A percentile compares a stretch with the other conserved stretches of the same genome.
phyloP scores from a whole-genome alignment of 2,113 vertebrate species.

The Gnathonemus echidnorhynchus region DNA sequence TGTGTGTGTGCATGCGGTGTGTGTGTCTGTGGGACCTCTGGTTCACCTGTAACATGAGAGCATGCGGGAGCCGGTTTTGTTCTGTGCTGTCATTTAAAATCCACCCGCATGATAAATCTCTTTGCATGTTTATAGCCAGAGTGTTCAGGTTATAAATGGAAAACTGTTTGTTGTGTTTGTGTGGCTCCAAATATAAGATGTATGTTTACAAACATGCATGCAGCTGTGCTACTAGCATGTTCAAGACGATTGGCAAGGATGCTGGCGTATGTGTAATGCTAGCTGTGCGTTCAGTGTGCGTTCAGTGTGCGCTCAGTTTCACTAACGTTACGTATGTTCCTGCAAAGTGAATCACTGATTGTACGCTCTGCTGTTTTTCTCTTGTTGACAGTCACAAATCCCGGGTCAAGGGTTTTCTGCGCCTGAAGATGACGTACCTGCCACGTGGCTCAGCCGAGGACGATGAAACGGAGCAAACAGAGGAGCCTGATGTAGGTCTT shows the following conservation, averaged over 20 bases:
- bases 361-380: neutral
- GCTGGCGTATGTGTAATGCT: too few relatives aligned
- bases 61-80: neutral
- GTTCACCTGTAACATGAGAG: neutral
- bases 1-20: too few relatives aligned
- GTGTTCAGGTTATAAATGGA: neutral
- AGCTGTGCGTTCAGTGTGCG: neutral
- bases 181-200: neutral
- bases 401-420: slow-evolving; percentile 89
- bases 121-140: neutral
- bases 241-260: neutral
- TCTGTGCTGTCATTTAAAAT: neutral
- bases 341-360: neutral
- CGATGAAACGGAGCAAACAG: slow-evolving; percentile 70
- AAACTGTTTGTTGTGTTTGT: neutral
- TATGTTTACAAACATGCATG: neutral
- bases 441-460: slow-evolving; percentile 79
- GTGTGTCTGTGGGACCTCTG: neutral
- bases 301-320: neutral
- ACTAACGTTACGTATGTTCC: neutral
- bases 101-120: neutral
- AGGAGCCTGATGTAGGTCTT: slow-evolving; percentile 76
- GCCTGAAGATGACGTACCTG: slow-evolving; percentile 94
- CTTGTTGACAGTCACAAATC: slow-evolving; percentile 45
- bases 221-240: neutral